phyloP scores from a whole-genome alignment of 2,797 vertebrate genomes.

The Poeciliopsis turneri region DNA sequence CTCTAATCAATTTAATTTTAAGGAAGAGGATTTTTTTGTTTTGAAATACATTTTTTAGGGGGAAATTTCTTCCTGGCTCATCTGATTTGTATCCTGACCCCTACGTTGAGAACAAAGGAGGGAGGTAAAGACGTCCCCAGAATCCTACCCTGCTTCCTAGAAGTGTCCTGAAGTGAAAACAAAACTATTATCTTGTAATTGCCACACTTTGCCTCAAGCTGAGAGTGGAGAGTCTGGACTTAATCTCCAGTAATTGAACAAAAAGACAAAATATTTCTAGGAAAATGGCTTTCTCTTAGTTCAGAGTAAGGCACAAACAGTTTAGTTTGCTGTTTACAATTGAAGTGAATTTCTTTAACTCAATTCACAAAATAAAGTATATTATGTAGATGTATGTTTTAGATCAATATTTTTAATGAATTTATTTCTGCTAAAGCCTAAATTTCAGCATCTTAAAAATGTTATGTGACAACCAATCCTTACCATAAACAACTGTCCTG shows the following conservation, averaged over 20 bases:
- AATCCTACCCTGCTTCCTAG: neutral
- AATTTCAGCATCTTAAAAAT: neutral
- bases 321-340: neutral
- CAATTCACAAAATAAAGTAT: neutral
- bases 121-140: neutral
- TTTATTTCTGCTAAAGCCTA: neutral
- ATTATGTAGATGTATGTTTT: neutral
- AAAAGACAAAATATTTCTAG: neutral
- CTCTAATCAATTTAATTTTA: neutral
- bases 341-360: neutral
- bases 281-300: neutral
- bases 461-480: neutral
- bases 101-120: neutral
- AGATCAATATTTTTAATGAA: neutral
- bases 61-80: neutral
- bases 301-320: neutral
- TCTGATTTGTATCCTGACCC: neutral
- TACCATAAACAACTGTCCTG: neutral
- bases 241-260: neutral
- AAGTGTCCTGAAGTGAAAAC: neutral
- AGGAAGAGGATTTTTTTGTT: neutral
- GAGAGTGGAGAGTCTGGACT: neutral
- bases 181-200: neutral
- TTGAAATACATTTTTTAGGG: neutral
- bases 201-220: neutral